Base-by-base conservation (phyloP, 1,140 invertebrate species). In the Caenorhabditis tropicalis region DNA sequence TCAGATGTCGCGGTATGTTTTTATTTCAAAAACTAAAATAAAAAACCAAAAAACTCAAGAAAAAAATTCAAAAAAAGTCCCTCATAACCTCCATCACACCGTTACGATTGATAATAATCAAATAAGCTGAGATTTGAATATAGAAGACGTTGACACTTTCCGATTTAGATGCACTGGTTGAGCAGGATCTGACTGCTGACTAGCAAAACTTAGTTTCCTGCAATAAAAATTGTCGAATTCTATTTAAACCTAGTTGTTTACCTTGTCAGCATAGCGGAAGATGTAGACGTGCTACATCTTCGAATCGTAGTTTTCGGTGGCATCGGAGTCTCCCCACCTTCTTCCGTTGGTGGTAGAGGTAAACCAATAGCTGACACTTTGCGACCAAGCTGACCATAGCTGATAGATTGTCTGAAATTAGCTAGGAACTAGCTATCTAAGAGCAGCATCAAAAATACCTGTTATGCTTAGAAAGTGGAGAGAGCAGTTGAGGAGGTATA, bases 391-490 rank as follows among this genome's bases (percentile, higher is more conserved):
- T 43, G 33, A 43, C 82, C 82, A 74, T 65, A 31, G 16, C 56
- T 60, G 1, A 82, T 82, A 0, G 82, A 82, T 33, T 74, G 39
- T 49, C 82, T 82, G 58, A 33, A 51, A 36, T 19, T 51, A 16
- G 27, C 39, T 36, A n/a, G 65, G 10, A 36, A 36, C 39, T 19
- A 16, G 21, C 0, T 0, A 1, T 51, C 5, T 49, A 29, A n/a
- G 46, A 1, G 19, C 4, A 31, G 1, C 12, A 49, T 16, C 2
- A 9, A n/a, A 1, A 19, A 9, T 60, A 74, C 43, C 56, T 70
- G 56, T 36, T 82, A 49, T 46, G 39, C 7, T 46, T 60, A 7
- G 39, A 82, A 1, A 58, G 56, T n/a, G 48, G 81, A 27, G 82
- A 60, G 24, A 65, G n/a, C 1, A 82, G 31, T 6, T 65, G 56